Percentiles rank a stretch among this genome's conserved stretches.
Conservation (phyloP, 2,888 invertebrate genomes). For the Caenorhabditis parvicauda region DNA sequence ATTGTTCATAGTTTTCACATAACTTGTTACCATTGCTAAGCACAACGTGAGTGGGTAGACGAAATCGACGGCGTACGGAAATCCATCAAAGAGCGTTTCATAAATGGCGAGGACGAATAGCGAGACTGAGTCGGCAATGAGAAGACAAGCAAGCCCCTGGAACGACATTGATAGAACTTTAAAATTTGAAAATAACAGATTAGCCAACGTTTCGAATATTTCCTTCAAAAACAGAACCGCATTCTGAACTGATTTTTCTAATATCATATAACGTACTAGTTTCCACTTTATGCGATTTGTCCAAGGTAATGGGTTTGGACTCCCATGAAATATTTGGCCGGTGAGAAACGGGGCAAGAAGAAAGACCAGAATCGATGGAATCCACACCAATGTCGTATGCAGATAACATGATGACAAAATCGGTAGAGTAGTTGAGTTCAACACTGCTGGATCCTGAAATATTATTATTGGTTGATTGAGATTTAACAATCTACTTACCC, state of each 20-base stretch:
- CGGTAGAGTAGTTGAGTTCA: slow-evolving; percentile 77
- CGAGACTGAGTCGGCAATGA: slow-evolving; percentile 45
- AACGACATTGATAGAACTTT: slow-evolving; percentile 3
- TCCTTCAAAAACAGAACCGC: too few species aligned
- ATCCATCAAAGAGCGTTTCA: slow-evolving; percentile 37
- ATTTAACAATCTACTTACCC: slow-evolving; percentile 33
- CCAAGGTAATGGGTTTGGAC: slow-evolving; percentile 48
- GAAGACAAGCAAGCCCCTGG: slow-evolving; percentile 40
- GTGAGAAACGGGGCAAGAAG: slow-evolving; percentile 48
- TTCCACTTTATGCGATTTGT: slow-evolving; percentile 45
- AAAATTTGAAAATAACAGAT: neutral
- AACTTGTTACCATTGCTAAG: slow-evolving; percentile 47
- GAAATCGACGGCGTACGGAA: slow-evolving; percentile 52
- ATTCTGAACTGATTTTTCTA: neutral
- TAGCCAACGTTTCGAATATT: neutral
- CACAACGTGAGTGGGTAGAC: slow-evolving; percentile 55
- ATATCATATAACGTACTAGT: slow-evolving; percentile 28
- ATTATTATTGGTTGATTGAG: slow-evolving; percentile 1
- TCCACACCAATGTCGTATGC: slow-evolving; percentile 84
- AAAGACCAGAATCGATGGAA: slow-evolving; percentile 71
- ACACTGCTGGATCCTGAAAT: slow-evolving; percentile 75
- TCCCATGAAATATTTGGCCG: slow-evolving; percentile 45
- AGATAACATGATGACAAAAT: slow-evolving; percentile 88
- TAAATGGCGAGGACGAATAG: slow-evolving; percentile 52
- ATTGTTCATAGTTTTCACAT: neutral